A percentile compares a stretch with the other conserved stretches of the same genome.
Conservation (phyloP, 2,888 invertebrate species). For the Stegana nigrithorax region DNA sequence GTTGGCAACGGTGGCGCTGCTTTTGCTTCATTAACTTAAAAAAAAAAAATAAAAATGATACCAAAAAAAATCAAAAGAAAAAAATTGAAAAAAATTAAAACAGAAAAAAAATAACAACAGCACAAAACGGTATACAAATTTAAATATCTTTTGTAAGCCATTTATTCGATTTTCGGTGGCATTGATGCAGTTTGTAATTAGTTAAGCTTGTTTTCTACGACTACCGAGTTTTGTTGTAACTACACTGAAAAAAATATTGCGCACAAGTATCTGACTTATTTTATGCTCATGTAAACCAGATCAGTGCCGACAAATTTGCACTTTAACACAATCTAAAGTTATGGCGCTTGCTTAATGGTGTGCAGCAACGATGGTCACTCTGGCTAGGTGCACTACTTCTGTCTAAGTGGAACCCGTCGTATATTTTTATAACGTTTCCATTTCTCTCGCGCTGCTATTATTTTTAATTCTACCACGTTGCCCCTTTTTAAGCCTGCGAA, state of each 20-base stretch:
- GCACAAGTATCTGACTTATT: slow-evolving; percentile 57
- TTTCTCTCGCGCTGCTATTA: slow-evolving; percentile 17
- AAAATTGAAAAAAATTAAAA: slow-evolving; percentile 5
- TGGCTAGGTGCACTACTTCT: too few species aligned
- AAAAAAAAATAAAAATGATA: slow-evolving; percentile 3
- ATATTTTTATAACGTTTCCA: background rate
- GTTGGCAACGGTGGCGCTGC: slow-evolving; percentile 9
- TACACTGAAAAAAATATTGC: slow-evolving; percentile 48
- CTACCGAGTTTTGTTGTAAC: slow-evolving; percentile 52
- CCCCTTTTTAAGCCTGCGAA: too few species aligned
- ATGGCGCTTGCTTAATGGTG: too few species aligned
- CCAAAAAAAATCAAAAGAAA: slow-evolving; percentile 23
- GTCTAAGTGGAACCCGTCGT: background rate
- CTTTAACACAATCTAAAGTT: too few species aligned
- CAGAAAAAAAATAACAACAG: background rate
- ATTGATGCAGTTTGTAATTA: slow-evolving; percentile 61
- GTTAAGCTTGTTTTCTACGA: slow-evolving; percentile 43
- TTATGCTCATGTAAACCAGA: too few species aligned
- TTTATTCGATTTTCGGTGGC: slow-evolving; percentile 16
- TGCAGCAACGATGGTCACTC: too few species aligned
- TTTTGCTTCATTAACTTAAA: slow-evolving; percentile 49
- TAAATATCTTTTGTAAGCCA: slow-evolving; percentile 37
- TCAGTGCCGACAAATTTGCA: too few species aligned
- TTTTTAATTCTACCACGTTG: background rate
- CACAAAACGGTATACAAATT: slow-evolving; percentile 6